Conservation (phyloP, 2,797 vertebrate genomes). For the Cossypha caffra region DNA sequence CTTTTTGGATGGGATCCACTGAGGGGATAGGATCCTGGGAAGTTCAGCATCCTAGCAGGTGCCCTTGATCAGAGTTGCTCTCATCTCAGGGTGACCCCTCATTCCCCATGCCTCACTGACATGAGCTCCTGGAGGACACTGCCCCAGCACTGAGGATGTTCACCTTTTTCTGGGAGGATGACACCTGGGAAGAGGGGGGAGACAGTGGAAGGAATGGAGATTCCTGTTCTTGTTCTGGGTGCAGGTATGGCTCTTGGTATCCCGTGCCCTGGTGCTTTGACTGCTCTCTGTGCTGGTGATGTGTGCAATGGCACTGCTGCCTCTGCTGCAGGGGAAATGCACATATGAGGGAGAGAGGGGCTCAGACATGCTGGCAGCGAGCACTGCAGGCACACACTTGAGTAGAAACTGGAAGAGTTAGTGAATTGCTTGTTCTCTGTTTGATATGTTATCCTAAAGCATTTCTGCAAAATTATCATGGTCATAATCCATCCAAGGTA, state of each 20-base stretch:
- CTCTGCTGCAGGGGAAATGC: accelerated
- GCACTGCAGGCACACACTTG: not conserved
- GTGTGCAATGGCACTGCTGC: not conserved
- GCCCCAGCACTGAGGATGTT: accelerated
- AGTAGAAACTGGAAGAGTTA: not conserved
- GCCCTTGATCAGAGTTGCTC: not conserved
- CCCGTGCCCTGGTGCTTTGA: accelerated
- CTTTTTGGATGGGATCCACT: not conserved
- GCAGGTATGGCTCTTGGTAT: not conserved
- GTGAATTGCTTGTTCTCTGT: not conserved
- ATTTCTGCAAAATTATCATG: not conserved
- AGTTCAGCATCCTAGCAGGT: not conserved
- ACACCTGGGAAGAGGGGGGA: accelerated
- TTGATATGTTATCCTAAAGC: not conserved
- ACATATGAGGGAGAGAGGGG: not conserved
- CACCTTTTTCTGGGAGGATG: not conserved
- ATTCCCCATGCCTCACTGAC: not conserved
- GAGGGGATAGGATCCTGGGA: not conserved
- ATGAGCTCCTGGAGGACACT: not conserved
- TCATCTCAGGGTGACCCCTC: not conserved
- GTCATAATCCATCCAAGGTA: not conserved
- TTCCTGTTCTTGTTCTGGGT: not conserved
- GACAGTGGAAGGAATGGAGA: not conserved
- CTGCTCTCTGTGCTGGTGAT: accelerated
- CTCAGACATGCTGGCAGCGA: not conserved